Percentiles rank a stretch among this genome's conserved stretches.
phyloP scores from a whole-genome alignment of 2,888 invertebrate genomes.

The Tenthredo livida region DNA sequence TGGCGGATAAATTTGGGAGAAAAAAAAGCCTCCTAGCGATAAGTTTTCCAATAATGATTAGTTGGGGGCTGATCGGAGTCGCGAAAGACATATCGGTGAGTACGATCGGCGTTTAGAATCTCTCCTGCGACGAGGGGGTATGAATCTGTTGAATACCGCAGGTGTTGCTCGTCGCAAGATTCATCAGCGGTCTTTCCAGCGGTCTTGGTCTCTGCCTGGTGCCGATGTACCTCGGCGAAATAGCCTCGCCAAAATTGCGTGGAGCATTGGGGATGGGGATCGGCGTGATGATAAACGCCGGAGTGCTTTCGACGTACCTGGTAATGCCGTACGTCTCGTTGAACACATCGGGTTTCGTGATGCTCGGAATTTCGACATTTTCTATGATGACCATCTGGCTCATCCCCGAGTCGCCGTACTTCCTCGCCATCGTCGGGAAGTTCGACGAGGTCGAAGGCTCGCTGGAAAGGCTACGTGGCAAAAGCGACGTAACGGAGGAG shows the following conservation, averaged over 20 bases:
- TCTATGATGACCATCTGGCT: conserved; percentile 73
- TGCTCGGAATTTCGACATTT: conserved; percentile 71
- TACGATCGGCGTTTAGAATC: background rate
- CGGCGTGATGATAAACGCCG: conserved; percentile 79
- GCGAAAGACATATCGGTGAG: background rate
- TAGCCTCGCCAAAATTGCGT: conserved; percentile 71
- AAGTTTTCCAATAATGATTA: background rate
- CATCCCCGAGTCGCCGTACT: conserved; percentile 80
- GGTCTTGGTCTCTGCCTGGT: conserved; percentile 61
- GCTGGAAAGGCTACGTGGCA: conserved; percentile 77
- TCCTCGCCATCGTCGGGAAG: conserved; percentile 66
- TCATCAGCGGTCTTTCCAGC: conserved; percentile 63
- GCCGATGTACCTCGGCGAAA: conserved; percentile 68
- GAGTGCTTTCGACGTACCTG: conserved; percentile 67
- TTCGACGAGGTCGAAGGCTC: conserved; percentile 76
- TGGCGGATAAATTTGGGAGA: background rate
- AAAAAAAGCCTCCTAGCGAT: background rate
- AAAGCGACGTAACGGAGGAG: conserved; percentile 80
- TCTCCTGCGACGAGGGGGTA: background rate
- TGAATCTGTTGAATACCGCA: conserved; percentile 46
- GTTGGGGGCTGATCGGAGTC: background rate
- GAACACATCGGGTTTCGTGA: conserved; percentile 56
- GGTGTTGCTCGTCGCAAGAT: conserved; percentile 64
- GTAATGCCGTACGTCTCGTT: conserved; percentile 61
- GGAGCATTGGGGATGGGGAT: conserved; percentile 83